phyloP scores from a whole-genome alignment of 2,797 vertebrate species.

The Leptodactylus fallax region DNA sequence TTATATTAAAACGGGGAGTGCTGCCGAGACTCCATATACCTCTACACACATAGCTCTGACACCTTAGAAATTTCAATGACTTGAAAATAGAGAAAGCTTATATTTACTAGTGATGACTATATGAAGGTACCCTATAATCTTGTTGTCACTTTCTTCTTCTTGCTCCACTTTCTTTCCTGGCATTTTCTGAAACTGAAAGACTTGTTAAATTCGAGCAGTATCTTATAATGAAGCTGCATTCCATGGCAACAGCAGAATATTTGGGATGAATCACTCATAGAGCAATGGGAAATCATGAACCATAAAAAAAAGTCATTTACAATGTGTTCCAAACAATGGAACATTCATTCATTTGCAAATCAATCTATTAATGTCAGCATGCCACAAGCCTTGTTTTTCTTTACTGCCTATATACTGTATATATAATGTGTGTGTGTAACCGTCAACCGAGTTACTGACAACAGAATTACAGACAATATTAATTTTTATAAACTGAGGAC shows the following conservation, averaged over 20 bases:
- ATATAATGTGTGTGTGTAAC: neutral
- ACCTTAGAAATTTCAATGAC: neutral
- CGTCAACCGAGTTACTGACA: neutral
- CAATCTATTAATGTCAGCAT: neutral
- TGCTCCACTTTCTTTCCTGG: neutral
- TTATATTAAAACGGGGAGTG: too few species aligned
- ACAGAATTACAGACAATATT: constrained; percentile 2
- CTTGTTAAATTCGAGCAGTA: neutral
- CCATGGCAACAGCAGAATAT: neutral
- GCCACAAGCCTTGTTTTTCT: neutral
- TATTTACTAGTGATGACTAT: neutral
- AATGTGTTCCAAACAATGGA: neutral
- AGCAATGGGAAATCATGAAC: neutral
- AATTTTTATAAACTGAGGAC: neutral
- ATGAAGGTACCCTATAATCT: neutral
- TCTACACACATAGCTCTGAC: neutral
- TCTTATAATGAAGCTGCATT: neutral
- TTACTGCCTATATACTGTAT: neutral
- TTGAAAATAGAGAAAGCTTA: neutral
- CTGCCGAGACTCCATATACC: too few species aligned
- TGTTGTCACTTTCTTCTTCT: neutral
- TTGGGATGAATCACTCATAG: neutral
- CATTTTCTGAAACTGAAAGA: neutral
- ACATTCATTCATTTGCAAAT: constrained; percentile 8
- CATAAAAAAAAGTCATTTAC: neutral